Percentiles rank a stretch among this genome's conserved stretches.
phyloP scores from a whole-genome alignment of 2,888 invertebrate genomes.

The Drosophila kuntzei region DNA sequence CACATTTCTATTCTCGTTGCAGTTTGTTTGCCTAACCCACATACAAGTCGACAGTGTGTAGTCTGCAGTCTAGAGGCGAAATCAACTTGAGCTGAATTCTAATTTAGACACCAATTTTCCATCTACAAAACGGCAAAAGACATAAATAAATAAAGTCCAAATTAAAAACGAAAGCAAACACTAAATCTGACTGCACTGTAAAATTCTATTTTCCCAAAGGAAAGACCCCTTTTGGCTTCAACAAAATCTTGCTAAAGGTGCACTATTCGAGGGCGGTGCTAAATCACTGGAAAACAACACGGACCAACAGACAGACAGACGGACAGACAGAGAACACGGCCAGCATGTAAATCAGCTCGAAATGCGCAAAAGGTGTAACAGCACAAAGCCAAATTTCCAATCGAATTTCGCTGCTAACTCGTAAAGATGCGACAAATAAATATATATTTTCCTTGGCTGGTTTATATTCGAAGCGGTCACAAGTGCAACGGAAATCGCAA shows the following conservation, averaged over 20 bases:
- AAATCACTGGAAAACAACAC: conserved; percentile 77
- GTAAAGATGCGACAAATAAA: conserved; percentile 44
- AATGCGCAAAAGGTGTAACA: conserved; percentile 52
- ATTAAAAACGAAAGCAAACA: conserved; percentile 67
- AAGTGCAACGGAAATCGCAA: background rate
- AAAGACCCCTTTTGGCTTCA: background rate
- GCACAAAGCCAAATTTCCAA: conserved; percentile 60
- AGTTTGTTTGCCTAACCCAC: conserved; percentile 62
- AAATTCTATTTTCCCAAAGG: conserved; percentile 15
- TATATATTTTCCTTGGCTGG: conserved; percentile 10
- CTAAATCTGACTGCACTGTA: conserved; percentile 15
- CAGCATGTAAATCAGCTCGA: conserved; percentile 71
- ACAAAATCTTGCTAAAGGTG: conserved; percentile 11
- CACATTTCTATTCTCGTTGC: conserved; percentile 46
- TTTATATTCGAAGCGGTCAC: background rate
- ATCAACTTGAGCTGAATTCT: conserved; percentile 77
- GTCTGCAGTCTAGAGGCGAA: conserved; percentile 23
- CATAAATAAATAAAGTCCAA: conserved; percentile 74
- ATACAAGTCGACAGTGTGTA: conserved; percentile 25
- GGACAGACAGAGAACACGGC: conserved; percentile 46
- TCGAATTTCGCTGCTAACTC: conserved; percentile 50
- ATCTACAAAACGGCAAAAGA: conserved; percentile 44
- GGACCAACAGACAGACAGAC: conserved; percentile 42
- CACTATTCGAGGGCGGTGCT: conserved; percentile 41
- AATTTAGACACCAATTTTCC: conserved; percentile 72